phyloP scores from a whole-genome alignment of 2,888 invertebrate species.

The Apoda limacodes region DNA sequence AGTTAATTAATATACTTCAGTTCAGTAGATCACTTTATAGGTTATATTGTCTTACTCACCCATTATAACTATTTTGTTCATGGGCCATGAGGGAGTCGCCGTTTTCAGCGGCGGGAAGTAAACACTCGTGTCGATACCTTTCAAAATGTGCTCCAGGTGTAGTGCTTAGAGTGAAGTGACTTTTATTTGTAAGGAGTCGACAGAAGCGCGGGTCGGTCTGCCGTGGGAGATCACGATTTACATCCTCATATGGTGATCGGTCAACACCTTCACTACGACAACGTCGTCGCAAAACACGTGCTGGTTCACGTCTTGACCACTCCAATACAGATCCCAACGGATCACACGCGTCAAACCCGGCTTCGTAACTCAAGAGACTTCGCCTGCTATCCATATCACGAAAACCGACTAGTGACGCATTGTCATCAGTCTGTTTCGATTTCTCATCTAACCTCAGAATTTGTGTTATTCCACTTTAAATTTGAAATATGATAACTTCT shows the following conservation, averaged over 20 bases:
- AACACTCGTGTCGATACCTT: slow-evolving; percentile 49
- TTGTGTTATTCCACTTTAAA: slow-evolving; percentile 55
- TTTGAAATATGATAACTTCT: slow-evolving; percentile 43
- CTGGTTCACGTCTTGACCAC: slow-evolving; percentile 49
- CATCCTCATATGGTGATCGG: slow-evolving; percentile 62
- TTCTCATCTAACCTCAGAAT: slow-evolving; percentile 33
- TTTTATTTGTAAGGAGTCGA: slow-evolving; percentile 43
- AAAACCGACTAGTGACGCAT: slow-evolving; percentile 48
- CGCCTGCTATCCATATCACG: slow-evolving; percentile 62
- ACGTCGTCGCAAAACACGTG: slow-evolving; percentile 55
- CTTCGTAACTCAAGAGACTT: slow-evolving; percentile 56
- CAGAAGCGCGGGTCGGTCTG: slow-evolving; percentile 36
- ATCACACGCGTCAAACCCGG: slow-evolving; percentile 59
- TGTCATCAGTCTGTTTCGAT: slow-evolving; percentile 54
- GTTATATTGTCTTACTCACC: slow-evolving; percentile 40
- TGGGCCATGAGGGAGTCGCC: slow-evolving; percentile 59
- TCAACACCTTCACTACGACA: slow-evolving; percentile 65
- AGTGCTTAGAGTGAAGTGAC: slow-evolving; percentile 49
- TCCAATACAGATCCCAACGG: slow-evolving; percentile 51
- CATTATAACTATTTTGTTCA: slow-evolving; percentile 39
- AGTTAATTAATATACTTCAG: too few relatives aligned
- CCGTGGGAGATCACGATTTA: slow-evolving; percentile 37
- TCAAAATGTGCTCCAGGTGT: slow-evolving; percentile 30
- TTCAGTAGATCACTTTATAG: too few relatives aligned
- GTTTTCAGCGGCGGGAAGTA: slow-evolving; percentile 48